Evolutionary conservation across 1,140 invertebrate genomes (phyloP).

Genomic region (Lanistes nyassanus): DNA sequence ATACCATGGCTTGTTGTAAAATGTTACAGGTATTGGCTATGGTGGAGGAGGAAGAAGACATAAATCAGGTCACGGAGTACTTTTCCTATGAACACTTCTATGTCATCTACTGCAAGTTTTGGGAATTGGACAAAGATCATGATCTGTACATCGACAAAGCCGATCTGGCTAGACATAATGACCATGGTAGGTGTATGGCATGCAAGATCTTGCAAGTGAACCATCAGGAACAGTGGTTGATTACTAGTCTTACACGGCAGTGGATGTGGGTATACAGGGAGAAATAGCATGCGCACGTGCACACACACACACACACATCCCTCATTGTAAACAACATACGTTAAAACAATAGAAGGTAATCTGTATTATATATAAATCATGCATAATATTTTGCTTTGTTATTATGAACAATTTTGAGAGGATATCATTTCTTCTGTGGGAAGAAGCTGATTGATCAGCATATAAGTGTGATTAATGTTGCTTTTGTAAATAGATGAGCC

Average conservation of each 20-base stretch:
- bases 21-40: conserved; percentile 61
- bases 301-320: background rate
- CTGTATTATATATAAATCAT: no score
- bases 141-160: conserved; percentile 94
- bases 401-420: no score
- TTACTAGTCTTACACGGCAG: background rate
- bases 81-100: conserved; percentile 99
- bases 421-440: no score
- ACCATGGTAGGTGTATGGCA: conserved; percentile 79
- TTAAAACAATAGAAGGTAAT: no score
- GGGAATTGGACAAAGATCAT: conserved; percentile 98
- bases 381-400: no score
- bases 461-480: no score
- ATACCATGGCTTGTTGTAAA: no score
- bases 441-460: no score
- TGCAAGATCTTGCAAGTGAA: background rate
- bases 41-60: conserved; percentile 89
- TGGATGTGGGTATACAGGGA: no score
- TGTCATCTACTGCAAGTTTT: conserved; percentile 99
- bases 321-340: conserved; percentile 10
- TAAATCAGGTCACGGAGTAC: conserved; percentile 94
- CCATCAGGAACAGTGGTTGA: background rate
- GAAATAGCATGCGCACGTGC: background rate
- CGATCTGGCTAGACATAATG: conserved; percentile 94
- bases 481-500: background rate